A percentile compares a stretch with the other conserved stretches of the same genome.
phyloP scores from a whole-genome alignment of 2,797 vertebrate genomes.

The Cynopterus sphinx region DNA sequence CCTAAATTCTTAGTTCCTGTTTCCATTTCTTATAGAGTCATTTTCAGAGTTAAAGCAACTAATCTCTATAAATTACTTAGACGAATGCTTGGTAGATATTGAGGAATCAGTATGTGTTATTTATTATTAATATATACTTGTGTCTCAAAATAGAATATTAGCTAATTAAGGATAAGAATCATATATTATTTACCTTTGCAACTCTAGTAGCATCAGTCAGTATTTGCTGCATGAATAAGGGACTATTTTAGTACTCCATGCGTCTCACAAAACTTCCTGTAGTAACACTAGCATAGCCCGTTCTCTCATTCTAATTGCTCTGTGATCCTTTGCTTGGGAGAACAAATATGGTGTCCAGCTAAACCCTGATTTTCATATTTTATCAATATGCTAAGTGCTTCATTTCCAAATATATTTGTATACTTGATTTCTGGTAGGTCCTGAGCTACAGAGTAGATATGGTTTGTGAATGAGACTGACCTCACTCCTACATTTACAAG shows the following conservation, averaged over 20 bases:
- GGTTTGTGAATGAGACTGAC: neutral
- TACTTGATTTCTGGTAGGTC: neutral
- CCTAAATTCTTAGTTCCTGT: neutral
- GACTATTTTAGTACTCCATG: too few relatives aligned
- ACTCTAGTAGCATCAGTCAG: neutral
- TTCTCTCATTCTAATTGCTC: neutral
- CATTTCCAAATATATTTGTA: neutral
- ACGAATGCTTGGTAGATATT: neutral
- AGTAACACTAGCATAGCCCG: neutral
- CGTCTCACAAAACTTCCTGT: neutral
- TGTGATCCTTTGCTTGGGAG: neutral
- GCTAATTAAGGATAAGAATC: neutral
- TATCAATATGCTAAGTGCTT: neutral
- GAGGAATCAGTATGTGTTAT: neutral
- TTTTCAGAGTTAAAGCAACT: neutral
- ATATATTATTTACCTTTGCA: neutral
- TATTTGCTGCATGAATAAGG: neutral
- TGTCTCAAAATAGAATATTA: neutral
- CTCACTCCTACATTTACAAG: neutral
- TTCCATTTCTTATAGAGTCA: neutral
- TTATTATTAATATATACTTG: neutral
- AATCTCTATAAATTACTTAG: neutral
- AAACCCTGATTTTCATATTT: neutral
- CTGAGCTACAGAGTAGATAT: neutral
- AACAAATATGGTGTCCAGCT: neutral